Evolutionary conservation across 2,113 vertebrate species (phyloP), one percentile per base, ranked within the genome.

Genomic region (Danio rerio): DNA sequence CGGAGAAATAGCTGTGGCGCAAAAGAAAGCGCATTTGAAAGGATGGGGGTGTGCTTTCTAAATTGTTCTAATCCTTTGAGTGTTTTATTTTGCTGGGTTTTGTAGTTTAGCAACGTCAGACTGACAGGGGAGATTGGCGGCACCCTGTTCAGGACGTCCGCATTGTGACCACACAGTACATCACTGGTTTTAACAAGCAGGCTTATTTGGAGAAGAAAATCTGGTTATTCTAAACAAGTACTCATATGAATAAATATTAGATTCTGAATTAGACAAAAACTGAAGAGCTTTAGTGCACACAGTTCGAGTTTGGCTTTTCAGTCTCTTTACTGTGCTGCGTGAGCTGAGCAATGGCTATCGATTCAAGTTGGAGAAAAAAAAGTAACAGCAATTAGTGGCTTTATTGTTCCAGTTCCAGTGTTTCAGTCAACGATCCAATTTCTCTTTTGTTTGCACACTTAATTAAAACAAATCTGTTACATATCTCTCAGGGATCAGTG

Each of bases 61-160:
- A 96, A 96, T 94, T 93, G 94, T 91, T 91, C 93, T 96, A 96
- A 96, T 96, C 95, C 94, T 94, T 90, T 86, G 91, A 95, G 94
- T 94, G 94, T 95, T 96, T 97, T 95, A 96, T 96, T 98, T 96
- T 92, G 95, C 95, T 95, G 93, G 91, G 93, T 93, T 91, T 93
- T 95, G 93, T 94, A 92, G 93, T 94, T 93, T 94, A 94, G 95
- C 95, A 95, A 95, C 88, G 93, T 93, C 93, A 70, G 94, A 91
- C 91, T 93, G 90, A 88, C 92, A 91, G 92, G 92, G 81, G 81
- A 78, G 7, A 80, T 71, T 82, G 84, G 80, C 79, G 81, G 76
- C 77, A 56, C 76, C 70, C 80, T 58, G 59, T 81, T n/a, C 55
- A 56, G 59, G 59, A 79, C 0, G 18, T 61, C 58, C 71, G 49